phyloP scores from a whole-genome alignment of 2,113 vertebrate genomes.

The Stegastes partitus region DNA sequence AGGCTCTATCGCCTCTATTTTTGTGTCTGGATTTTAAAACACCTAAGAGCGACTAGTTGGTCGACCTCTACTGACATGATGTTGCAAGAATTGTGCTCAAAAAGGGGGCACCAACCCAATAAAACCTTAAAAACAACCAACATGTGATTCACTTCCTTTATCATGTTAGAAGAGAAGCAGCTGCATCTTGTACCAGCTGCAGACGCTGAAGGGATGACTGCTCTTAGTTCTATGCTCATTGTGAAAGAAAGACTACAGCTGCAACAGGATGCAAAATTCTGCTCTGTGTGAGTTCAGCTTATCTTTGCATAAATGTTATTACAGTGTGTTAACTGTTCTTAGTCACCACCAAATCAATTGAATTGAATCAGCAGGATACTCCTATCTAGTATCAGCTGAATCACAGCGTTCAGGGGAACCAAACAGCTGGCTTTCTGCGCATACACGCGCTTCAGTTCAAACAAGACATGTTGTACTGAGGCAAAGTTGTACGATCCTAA shows the following conservation, averaged over 20 bases:
- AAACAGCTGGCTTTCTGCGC: not conserved
- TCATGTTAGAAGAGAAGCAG: not conserved
- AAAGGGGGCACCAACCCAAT: no score
- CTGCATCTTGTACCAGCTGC: no score
- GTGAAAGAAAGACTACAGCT: not conserved
- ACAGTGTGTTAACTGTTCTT: not conserved
- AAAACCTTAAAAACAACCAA: no score
- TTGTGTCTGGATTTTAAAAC: no score
- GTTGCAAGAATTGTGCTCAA: no score
- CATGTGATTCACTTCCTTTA: slow-evolving; percentile 19
- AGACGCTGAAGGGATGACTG: not conserved
- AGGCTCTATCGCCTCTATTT: no score
- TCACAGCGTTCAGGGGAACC: not conserved
- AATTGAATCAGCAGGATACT: not conserved
- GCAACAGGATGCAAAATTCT: not conserved
- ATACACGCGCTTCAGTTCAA: not conserved
- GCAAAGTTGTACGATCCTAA: not conserved
- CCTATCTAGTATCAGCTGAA: not conserved
- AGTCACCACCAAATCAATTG: not conserved
- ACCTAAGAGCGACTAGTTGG: no score
- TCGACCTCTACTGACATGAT: no score
- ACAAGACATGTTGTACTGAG: not conserved
- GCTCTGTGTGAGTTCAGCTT: not conserved
- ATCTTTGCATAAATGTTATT: not conserved
- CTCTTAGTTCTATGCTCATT: not conserved